Percentiles rank a stretch among this genome's conserved stretches.
phyloP scores from a whole-genome alignment of 2,113 vertebrate genomes.

The Pollachius pollachius region DNA sequence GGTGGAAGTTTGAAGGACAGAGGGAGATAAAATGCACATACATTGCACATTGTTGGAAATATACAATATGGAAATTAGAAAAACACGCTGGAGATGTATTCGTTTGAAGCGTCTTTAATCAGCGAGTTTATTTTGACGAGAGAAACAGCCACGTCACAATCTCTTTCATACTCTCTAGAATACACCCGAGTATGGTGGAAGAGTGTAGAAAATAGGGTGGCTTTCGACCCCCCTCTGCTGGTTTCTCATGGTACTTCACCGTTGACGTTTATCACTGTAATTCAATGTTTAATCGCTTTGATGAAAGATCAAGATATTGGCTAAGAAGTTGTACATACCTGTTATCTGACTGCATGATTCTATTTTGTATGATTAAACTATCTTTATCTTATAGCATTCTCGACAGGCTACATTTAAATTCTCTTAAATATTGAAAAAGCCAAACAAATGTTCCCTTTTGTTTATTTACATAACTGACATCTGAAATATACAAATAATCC shows the following conservation, averaged over 20 bases:
- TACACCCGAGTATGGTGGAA: no score
- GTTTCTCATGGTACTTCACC: slow-evolving; percentile 25
- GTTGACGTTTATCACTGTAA: no score
- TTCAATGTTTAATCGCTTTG: no score
- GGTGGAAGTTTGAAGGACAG: neutral
- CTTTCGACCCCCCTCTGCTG: slow-evolving; percentile 55
- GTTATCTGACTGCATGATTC: no score
- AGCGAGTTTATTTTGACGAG: neutral
- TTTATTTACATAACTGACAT: slow-evolving; percentile 66
- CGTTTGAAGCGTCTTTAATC: neutral
- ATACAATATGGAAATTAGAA: neutral
- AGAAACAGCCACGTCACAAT: slow-evolving; percentile 13
- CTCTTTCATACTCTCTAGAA: no score
- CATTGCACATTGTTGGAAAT: no score
- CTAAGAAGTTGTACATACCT: no score
- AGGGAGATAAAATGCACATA: neutral
- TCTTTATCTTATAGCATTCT: no score
- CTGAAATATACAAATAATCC: slow-evolving; percentile 56
- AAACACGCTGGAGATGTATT: neutral
- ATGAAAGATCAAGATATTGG: no score
- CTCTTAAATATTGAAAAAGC: no score
- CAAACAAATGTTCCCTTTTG: slow-evolving; percentile 31
- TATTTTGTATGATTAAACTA: no score
- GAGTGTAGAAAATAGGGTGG: slow-evolving; percentile 6
- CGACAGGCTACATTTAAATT: no score